Conservation (phyloP, 2,113 vertebrate species). For the Prionailurus bengalensis region DNA sequence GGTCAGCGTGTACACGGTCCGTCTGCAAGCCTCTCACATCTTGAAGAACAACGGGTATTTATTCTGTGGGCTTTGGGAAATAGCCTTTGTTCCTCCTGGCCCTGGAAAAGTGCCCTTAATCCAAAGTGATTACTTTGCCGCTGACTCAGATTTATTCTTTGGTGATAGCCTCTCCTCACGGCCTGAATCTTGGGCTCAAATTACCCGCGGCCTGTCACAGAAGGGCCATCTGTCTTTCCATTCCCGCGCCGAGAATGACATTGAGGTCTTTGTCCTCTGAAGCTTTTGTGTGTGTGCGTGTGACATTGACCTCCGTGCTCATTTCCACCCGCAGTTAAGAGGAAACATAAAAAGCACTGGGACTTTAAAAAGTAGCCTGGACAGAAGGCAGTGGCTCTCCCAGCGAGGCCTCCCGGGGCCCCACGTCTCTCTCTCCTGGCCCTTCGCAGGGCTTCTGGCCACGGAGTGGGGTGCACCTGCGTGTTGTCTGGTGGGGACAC, state of each 20-base stretch:
- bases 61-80: conserved; percentile 18
- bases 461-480: conserved; percentile 53
- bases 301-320: background rate
- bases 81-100: conserved; percentile 33
- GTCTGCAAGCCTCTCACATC: background rate
- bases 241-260: conserved; percentile 53
- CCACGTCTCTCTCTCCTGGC: background rate
- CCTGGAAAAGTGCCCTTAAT: conserved; percentile 75
- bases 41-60: background rate
- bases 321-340: background rate
- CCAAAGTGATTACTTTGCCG: conserved; percentile 71
- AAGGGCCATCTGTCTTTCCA: conserved; percentile 73
- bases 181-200: conserved; percentile 49
- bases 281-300: background rate
- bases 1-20: fast-evolving
- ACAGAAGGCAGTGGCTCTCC: background rate
- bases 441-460: conserved; percentile 44
- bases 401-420: background rate
- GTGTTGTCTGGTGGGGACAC: conserved; percentile 54
- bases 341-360: conserved; percentile 24
- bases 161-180: conserved; percentile 15
- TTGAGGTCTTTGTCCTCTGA: conserved; percentile 48
- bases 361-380: background rate
- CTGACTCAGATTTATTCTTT: conserved; percentile 79
- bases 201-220: conserved; percentile 43